Evolutionary conservation across 2,113 vertebrate genomes (phyloP), one percentile per base, ranked within the genome.

Genomic region (Sprattus sprattus): DNA sequence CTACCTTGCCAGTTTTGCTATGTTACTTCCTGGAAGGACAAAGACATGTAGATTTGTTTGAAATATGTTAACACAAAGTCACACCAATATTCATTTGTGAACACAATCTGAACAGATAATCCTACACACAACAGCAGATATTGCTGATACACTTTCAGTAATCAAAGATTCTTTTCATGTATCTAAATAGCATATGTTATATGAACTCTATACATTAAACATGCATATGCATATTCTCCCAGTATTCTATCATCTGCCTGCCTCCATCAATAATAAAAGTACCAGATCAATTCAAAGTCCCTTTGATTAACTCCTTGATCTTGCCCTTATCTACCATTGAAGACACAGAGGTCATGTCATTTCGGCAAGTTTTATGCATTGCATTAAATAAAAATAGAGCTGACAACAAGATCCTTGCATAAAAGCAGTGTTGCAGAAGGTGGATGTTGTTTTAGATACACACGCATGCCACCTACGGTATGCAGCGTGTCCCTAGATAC

Each of bases 91-190:
- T 67, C n/a, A 67, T 67, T 28, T 28, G 8, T 28, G 25, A 32
- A 28, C 9, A 5, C n/a, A 71, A 28, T 71, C 11, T 28, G n/a
- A 71, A 25, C 64, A n/a, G n/a, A 9, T 1, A 11, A 71, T 16
- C 18, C 54, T 57, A n/a, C 18, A 13, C 2, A 75, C 25, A 32
- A 1, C 11, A 11, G 2, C 28, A 11, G 28, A 39, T 15, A 39
- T 32, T 15, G 25, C 11, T 32, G 39, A 39, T 39, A 39, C 25
- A 32, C 10, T 75, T 75, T 39, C 28, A 39, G 11, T 15, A 32
- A 75, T 75, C 67, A 75, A 75, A 75, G 25, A 75, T 13, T 39
- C 67, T 75, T 75, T 75, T 75, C 28, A 75, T 75, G 67, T 28
- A 3, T 28, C 57, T 8, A 64, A 75, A 8, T 75, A 32, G 28